Evolutionary conservation across 1,140 invertebrate genomes (phyloP).

Genomic region (Agraylea sexmaculata): DNA sequence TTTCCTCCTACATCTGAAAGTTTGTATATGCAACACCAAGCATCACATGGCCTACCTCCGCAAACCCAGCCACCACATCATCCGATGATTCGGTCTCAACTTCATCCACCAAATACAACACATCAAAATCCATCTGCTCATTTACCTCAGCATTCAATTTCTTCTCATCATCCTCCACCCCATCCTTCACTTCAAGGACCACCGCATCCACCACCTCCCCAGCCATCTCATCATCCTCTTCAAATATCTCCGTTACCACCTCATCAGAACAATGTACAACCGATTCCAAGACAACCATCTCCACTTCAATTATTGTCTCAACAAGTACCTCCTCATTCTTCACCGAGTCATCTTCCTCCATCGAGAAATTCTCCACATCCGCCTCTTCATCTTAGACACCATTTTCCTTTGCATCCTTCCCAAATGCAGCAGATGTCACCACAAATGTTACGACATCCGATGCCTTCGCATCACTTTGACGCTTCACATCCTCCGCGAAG

Average conservation of each 20-base stretch:
- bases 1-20: slow-evolving; percentile 23
- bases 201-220: slow-evolving; percentile 4
- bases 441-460: slow-evolving; percentile 28
- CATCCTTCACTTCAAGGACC: background rate
- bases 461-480: slow-evolving; percentile 30
- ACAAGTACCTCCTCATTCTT: background rate
- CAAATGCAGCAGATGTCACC: slow-evolving; percentile 14
- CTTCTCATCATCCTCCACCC: background rate
- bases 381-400: slow-evolving; percentile 23
- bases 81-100: too few relatives aligned
- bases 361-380: background rate
- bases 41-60: slow-evolving; percentile 9
- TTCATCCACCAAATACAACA: background rate
- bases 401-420: slow-evolving; percentile 26
- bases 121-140: slow-evolving; percentile 12
- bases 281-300: background rate
- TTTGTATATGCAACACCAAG: slow-evolving; percentile 9
- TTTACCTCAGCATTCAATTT: slow-evolving; percentile 2
- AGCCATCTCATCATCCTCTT: background rate
- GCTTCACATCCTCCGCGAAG: slow-evolving; percentile 23
- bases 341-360: background rate
- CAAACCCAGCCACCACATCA: slow-evolving; percentile 18
- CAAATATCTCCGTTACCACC: background rate
- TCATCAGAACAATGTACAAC: background rate
- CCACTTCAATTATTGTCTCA: background rate